Conservation (phyloP, 2,888 invertebrate genomes). For the Acronicta leporina region DNA sequence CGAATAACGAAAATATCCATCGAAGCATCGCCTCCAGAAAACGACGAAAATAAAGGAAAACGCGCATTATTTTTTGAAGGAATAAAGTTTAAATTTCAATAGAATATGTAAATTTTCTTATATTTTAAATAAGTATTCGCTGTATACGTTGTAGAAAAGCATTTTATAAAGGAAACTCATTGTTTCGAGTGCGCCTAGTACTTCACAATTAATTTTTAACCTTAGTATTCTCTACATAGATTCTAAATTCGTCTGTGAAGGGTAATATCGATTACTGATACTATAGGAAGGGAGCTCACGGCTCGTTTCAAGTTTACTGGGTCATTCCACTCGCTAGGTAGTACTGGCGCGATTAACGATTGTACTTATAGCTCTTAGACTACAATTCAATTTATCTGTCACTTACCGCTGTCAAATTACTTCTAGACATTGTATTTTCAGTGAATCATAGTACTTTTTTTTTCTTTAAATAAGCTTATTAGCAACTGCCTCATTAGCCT, state of each 20-base stretch:
- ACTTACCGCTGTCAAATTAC: conserved; percentile 3
- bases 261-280: conserved; percentile 55
- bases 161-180: conserved; percentile 47
- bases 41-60: conserved; percentile 49
- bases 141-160: conserved; percentile 40
- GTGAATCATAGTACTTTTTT: too few species aligned
- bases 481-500: too few species aligned
- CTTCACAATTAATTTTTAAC: background rate
- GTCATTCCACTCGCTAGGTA: conserved; percentile 59
- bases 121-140: conserved; percentile 51
- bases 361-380: conserved; percentile 16
- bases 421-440: background rate
- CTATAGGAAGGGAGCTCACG: conserved; percentile 40
- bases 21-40: conserved; percentile 43
- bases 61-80: conserved; percentile 53
- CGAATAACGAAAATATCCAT: background rate
- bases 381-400: conserved; percentile 12
- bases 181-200: conserved; percentile 39
- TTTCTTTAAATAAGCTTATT: too few species aligned
- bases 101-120: conserved; percentile 46
- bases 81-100: conserved; percentile 60
- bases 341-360: conserved; percentile 33
- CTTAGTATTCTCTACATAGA: rapidly evolving
- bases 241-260: conserved; percentile 9
- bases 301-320: conserved; percentile 63